Base-by-base conservation (phyloP, 1,140 invertebrate species). In the Drosophila watanabei region DNA sequence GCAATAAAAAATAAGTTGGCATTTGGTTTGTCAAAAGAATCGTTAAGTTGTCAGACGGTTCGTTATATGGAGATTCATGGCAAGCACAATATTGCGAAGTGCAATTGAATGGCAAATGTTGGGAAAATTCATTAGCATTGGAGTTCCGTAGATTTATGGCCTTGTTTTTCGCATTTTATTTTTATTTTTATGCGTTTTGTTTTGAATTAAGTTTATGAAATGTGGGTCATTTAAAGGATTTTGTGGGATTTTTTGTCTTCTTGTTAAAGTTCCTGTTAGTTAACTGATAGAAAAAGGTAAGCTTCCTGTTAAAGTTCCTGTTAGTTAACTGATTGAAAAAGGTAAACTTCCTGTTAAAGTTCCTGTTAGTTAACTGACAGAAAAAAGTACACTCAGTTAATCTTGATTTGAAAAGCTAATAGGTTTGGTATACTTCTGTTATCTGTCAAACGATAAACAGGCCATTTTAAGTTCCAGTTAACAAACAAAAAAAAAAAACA, bases 1-100 rank as follows among this genome's bases (percentile, higher is more conserved):
- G 48, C 48, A 8, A 70, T 70, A 70, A 70, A 68, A 70, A 70
- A 68, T 54, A 46, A 33, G 28, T 16, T 7, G 18, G 13, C 45
- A 61, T 61, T 51, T 30, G 30, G 30, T 24, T 51, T 60, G 54
- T 28, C 54, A 57, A 63, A 57, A 35, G n/a, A 64, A 35, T 64
- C 61, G 52, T 61, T 60, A 39, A 39, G 35, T 16, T 65, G 37
- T 62, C 60, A 20, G 37, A 37, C 20, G 11, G 58, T 45, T 16
- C 20, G 33, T 45, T 20, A 63, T 45, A 30, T 16, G 63, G 32
- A 57, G 54, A 57, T 35, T 63, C 43, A 32, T 59, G 58, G 58
- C 33, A n/a, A n/a, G 13, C 5, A 28, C 16, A 11, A n/a, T 28
- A 58, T 28, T 16, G 10, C 28, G 11, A 57, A 41, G 28, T 64